These are phyloP conservation scores for Phoxinus dragarum DNA, from an alignment of 2,797 vertebrate genomes.

Conservation along the genomic window DNA sequence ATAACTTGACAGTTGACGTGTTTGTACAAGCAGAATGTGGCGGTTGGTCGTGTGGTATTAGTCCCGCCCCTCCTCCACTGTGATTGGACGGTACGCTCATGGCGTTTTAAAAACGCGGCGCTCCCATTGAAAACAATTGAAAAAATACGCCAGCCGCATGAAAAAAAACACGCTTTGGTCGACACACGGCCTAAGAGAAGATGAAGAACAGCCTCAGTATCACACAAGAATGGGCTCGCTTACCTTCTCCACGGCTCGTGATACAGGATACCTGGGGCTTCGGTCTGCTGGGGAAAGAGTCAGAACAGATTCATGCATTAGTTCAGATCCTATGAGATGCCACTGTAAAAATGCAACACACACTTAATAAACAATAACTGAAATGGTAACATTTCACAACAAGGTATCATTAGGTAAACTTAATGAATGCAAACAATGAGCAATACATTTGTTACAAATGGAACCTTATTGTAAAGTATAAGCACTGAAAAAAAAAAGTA, in stretches of 20 bases:
- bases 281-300: conserved; percentile 53
- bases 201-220: conserved; percentile 4
- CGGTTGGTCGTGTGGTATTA: no score
- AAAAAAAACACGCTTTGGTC: no score
- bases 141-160: no score
- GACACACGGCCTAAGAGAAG: background rate
- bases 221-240: background rate
- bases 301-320: background rate
- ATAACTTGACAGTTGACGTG: no score
- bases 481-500: no score
- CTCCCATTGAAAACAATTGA: no score
- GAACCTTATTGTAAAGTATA: no score
- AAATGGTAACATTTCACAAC: background rate
- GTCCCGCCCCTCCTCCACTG: no score
- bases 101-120: no score
- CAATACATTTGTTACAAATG: background rate
- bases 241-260: conserved; percentile 74
- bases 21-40: no score
- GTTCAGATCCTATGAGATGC: background rate
- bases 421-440: background rate
- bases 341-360: background rate
- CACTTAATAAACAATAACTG: background rate
- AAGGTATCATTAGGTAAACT: background rate
- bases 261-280: conserved; percentile 69
- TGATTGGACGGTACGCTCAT: no score